Evolutionary conservation across 2,888 invertebrate genomes (phyloP), one percentile per base, ranked within the genome.

Genomic region (Pedicia rivosa): DNA sequence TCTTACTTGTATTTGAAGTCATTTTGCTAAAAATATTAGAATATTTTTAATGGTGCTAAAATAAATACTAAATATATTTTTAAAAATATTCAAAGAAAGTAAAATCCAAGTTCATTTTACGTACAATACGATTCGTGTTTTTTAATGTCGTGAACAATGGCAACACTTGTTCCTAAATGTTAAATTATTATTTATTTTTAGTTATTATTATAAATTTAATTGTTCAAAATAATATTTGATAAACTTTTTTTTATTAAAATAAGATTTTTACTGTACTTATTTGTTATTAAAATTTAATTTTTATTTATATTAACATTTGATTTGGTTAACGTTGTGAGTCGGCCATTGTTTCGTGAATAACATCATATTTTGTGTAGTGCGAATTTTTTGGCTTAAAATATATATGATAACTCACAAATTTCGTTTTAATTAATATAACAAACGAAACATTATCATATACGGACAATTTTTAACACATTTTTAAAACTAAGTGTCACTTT

Each of bases 301-400:
- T 27, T 12, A 27, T 12, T 27, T 27, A 27, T 4, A 27, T 13
- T 13, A 27, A 27, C 24, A 38, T 45, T 37, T 42, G 47, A 61
- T 54, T 70, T 70, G 68, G 62, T 63, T 64, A 64, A 62, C 66
- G 72, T 73, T 72, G 72, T 73, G 67, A 67, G 70, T 72, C 74
- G 69, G 73, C 74, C 74, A 74, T 74, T 72, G 70, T 68, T 67
- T 66, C 66, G 68, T 70, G 67, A 59, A 68, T 65, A 70, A 72
- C 72, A 71, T 70, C 69, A 68, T 66, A 62, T 65, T 58, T 65
- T 65, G 66, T 67, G 66, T 16, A 35, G 35, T 35, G 35, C 35
- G 26, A 35, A 17, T 33, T 33, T 26, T 15, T 35, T 25, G n/a
- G n/a, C n/a, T n/a, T n/a, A n/a, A n/a, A n/a, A n/a, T n/a, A n/a